Conservation (phyloP, 2,797 vertebrate genomes). For the Merluccius polli region DNA sequence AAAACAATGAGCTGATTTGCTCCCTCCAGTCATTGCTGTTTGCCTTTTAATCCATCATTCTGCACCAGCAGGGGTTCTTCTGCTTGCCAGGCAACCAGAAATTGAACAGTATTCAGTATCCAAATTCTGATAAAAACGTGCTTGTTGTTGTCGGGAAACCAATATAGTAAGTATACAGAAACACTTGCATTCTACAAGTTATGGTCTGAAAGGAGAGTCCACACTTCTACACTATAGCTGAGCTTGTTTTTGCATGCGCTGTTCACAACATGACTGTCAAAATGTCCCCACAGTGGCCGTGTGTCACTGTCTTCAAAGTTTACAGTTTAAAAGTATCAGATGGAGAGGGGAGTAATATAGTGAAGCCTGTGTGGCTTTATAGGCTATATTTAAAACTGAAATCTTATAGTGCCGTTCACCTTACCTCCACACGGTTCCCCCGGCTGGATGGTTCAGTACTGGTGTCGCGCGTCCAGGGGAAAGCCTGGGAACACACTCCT, state of each 20-base stretch:
- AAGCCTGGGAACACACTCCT: background rate
- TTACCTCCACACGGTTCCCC: background rate
- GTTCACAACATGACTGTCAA: background rate
- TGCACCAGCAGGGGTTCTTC: background rate
- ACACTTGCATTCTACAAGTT: background rate
- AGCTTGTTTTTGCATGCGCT: background rate
- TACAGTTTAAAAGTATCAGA: background rate
- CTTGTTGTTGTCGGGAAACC: background rate
- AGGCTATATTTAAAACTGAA: conserved; percentile 1
- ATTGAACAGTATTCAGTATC: background rate
- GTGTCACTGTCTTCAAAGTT: background rate
- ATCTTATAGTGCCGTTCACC: background rate
- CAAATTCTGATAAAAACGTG: background rate
- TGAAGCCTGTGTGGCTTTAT: background rate
- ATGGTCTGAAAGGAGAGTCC: background rate
- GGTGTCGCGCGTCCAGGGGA: background rate
- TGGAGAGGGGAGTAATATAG: background rate
- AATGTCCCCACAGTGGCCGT: background rate
- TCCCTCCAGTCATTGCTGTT: no score
- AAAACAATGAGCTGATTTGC: background rate
- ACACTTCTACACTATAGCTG: background rate
- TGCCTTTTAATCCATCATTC: background rate
- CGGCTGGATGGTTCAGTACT: background rate
- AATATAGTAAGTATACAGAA: background rate
- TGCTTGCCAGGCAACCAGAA: background rate